These are phyloP conservation scores for Tenualosa thibaudeaui DNA, from an alignment of 2,797 vertebrate genomes.

Conservation along the genomic window DNA sequence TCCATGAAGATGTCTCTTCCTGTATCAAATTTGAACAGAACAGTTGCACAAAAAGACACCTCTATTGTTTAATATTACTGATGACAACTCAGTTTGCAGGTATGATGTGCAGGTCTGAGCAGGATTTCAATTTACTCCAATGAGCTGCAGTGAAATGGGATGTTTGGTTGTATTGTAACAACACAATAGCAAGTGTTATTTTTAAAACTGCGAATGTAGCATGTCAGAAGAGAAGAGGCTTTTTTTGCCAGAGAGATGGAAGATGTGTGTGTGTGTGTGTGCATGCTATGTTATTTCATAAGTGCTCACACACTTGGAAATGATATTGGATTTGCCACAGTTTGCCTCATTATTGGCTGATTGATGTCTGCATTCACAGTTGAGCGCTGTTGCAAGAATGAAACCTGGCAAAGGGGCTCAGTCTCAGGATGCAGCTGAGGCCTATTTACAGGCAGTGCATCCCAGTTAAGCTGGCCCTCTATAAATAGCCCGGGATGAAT, in stretches of 20 bases:
- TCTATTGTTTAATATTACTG: background rate
- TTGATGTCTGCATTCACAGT: constrained; percentile 5
- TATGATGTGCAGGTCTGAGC: background rate
- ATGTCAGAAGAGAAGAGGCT: background rate
- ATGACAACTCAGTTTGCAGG: background rate
- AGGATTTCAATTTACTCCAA: background rate
- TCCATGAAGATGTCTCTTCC: background rate
- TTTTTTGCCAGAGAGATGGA: background rate
- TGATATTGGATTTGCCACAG: background rate
- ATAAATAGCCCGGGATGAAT: constrained; percentile 9
- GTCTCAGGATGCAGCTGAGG: background rate
- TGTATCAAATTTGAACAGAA: background rate
- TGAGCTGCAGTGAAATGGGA: background rate
- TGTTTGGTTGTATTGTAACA: background rate
- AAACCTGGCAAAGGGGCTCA: background rate
- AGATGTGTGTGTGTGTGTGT: no score
- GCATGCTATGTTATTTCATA: background rate
- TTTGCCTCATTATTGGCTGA: background rate
- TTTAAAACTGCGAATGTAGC: background rate
- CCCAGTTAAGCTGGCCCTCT: constrained; percentile 10
- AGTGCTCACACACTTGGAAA: background rate
- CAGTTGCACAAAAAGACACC: background rate
- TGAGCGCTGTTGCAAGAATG: background rate
- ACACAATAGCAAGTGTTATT: background rate
- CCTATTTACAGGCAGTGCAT: background rate